Evolutionary conservation across 1,140 invertebrate genomes (phyloP).

Genomic region (Neodiprion fabricii): DNA sequence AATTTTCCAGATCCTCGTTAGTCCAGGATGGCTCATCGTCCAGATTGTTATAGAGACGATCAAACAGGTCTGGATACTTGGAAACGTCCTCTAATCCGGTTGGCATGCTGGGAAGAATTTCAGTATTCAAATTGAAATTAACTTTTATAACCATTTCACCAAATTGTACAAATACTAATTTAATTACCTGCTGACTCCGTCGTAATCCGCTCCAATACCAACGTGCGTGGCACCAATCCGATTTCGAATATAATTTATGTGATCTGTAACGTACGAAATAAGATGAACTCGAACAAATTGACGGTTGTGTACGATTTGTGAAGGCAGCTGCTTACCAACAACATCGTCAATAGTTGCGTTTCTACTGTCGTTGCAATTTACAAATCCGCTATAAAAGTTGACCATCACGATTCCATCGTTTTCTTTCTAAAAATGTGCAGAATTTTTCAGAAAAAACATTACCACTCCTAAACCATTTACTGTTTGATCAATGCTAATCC

Average conservation of each 20-base stretch:
- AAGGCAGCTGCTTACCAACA: constrained; percentile 46
- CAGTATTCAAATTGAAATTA: constrained; percentile 17
- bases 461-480: not conserved
- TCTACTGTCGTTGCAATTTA: constrained; percentile 54
- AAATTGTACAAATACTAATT: not conserved
- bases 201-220: constrained; percentile 66
- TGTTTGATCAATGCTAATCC: not conserved
- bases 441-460: not conserved
- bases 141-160: too few species aligned
- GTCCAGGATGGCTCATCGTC: constrained; percentile 64
- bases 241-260: constrained; percentile 70
- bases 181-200: constrained; percentile 63
- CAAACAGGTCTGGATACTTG: constrained; percentile 72
- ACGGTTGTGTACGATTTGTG: not conserved
- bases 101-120: constrained; percentile 60
- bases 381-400: constrained; percentile 65
- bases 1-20: constrained; percentile 71
- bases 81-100: constrained; percentile 73
- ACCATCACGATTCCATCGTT: constrained; percentile 72
- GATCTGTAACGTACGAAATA: constrained; percentile 59
- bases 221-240: constrained; percentile 65
- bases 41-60: constrained; percentile 58
- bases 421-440: constrained; percentile 31
- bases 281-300: not conserved
- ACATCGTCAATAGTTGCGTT: constrained; percentile 53